phyloP scores from a whole-genome alignment of 2,888 invertebrate species.

The Bedellia somnulentella region DNA sequence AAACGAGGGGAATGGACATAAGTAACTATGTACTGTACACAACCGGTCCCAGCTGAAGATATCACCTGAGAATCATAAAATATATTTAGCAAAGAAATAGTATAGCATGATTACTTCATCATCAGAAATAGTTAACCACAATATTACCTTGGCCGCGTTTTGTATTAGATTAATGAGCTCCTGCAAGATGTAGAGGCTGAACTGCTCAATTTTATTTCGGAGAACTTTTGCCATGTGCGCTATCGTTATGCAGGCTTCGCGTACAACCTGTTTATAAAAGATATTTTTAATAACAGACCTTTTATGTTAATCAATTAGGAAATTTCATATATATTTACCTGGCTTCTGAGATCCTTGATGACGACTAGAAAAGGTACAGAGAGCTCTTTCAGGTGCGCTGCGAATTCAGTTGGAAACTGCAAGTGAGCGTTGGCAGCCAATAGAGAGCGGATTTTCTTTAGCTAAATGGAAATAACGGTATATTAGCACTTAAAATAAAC shows the following conservation, averaged over 20 bases:
- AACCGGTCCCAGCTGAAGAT: slow-evolving; percentile 83
- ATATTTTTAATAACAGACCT: no score
- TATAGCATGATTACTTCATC: no score
- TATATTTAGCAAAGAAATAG: neutral
- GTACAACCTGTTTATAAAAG: slow-evolving; percentile 72
- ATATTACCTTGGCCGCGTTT: slow-evolving; percentile 64
- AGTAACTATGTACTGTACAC: slow-evolving; percentile 85
- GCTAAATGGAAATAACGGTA: slow-evolving; percentile 46
- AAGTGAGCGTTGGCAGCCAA: slow-evolving; percentile 76
- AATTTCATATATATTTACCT: slow-evolving; percentile 34
- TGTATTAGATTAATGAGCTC: slow-evolving; percentile 87
- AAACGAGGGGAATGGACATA: slow-evolving; percentile 80
- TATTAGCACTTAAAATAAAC: neutral
- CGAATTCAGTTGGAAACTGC: slow-evolving; percentile 69
- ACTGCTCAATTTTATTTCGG: slow-evolving; percentile 77
- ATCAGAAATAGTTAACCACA: no score
- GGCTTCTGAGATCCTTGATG: slow-evolving; percentile 87
- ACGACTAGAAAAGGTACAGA: slow-evolving; percentile 81
- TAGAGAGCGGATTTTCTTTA: slow-evolving; percentile 84
- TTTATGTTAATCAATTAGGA: no score
- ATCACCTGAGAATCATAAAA: slow-evolving; percentile 64
- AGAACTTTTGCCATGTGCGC: slow-evolving; percentile 88
- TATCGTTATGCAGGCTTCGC: slow-evolving; percentile 94
- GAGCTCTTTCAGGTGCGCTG: slow-evolving; percentile 72
- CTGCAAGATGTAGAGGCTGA: slow-evolving; percentile 81